Base-by-base conservation (phyloP, 2,888 invertebrate genomes). In the Agrochola litura region DNA sequence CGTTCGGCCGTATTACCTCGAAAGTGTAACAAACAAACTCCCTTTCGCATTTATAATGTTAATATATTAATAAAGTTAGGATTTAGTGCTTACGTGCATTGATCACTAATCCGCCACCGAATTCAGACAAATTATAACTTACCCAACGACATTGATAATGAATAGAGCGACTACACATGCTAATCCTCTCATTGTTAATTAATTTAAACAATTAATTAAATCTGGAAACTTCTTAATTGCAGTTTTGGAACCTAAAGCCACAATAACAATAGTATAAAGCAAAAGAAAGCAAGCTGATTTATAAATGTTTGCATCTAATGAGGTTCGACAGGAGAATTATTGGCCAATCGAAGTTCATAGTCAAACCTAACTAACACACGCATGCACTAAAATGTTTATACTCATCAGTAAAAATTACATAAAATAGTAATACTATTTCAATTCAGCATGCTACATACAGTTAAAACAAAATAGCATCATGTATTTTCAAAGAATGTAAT, bases 111-210 rank as follows among this genome's bases (percentile, higher is more conserved):
- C 86, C 81, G n/a, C 64, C 84, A 82, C 84, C 81, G 16, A 66
- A 76, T 58, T 66, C 30, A 1, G 41, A 14, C 46, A 61, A 52
- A 54, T 49, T 76, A 5, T 43, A 65, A 88, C 88, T 88, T 83
- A 88, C 88, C 88, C 72, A 70, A 52, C 37, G 6, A 37, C 37
- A 37, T 4, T 37, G 37, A 74, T 41, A 78, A 89, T 54, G n/a
- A 77, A 60, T 30, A 89, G 19, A 71, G 43, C n/a, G 8, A 86
- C 43, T 64, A 72, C 52, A 78, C 52, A 75, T 74, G 37, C 30
- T 72, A 84, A 19, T 37, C 66, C 68, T 71, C 68, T 84, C 88
- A 88, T 89, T 74, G 22, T 79, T 5, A 82, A 69, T 68, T 52
- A 37, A 37, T 37, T 37, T 37, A 3, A 37, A 37, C 37, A 37